Evolutionary conservation across 2,113 vertebrate genomes (phyloP), one percentile per base, ranked within the genome.

Genomic region (Cyrtonyx montezumae): DNA sequence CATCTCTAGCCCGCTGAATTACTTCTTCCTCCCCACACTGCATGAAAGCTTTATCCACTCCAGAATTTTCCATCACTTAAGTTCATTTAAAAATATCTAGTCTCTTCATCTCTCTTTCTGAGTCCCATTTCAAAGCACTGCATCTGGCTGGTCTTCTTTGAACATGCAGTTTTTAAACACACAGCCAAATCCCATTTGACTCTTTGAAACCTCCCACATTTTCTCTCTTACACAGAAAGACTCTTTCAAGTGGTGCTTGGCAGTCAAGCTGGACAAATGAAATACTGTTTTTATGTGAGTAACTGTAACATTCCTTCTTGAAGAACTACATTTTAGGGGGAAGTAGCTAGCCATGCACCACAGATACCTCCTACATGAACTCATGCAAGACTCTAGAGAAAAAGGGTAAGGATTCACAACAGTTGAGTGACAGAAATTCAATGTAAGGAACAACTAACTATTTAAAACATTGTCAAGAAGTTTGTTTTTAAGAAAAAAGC

Each of bases 191-290:
- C 79, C 53, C 65, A 77, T 63, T 13, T 36, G 76, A 74, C 2
- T 42, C 82, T 74, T 85, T 87, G 34, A 79, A 88, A 80, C 49
- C 85, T 91, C 87, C 79, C 93, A 93, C 82, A 40, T 46, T 80
- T 78, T 84, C 75, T 62, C 75, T 79, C 84, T 84, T 25, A n/a
- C 71, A 87, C 42, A 93, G 85, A 94, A 90, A 13, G 49, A 56
- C 28, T 93, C 91, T 95, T 94, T 93, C 49, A 91, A 95, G 87
- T 58, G 67, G 75, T 74, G 76, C 76, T 73, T 93, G 82, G 90
- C 71, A 93, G 84, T 36, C 70, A 69, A 77, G 63, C 67, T 32
- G 67, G 13, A 46, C 30, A 84, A 71, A 67, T 95, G 75, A 94
- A 93, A 79, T 34, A 73, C 26, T 69, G 79, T 30, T 87, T 87